A percentile compares a stretch with the other conserved stretches of the same genome.
Evolutionary conservation across 2,888 invertebrate species (phyloP).

Genomic region (Leuctra nigra): DNA sequence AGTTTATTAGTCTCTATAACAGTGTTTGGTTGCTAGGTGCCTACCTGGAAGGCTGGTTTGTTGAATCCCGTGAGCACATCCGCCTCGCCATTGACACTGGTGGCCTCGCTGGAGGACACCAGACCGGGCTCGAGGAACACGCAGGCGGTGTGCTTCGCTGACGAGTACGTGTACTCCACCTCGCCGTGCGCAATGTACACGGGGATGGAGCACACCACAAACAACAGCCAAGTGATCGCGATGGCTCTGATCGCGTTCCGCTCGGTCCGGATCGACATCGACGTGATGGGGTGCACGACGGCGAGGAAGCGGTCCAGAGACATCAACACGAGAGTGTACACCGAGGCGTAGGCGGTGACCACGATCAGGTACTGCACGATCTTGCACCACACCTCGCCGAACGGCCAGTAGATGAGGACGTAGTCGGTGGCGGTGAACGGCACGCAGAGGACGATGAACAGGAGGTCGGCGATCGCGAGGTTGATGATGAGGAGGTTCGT

Average conservation of each 20-base stretch:
- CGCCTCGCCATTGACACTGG: conserved; percentile 19
- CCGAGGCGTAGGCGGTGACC: conserved; percentile 88
- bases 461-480: conserved; percentile 80
- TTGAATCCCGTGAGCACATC: conserved; percentile 32
- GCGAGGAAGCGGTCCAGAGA: conserved; percentile 87
- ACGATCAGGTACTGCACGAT: conserved; percentile 86
- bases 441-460: conserved; percentile 89
- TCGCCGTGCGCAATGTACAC: conserved; percentile 72
- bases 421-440: conserved; percentile 91
- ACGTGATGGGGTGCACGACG: conserved; percentile 86
- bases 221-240: conserved; percentile 71
- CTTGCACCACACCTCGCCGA: conserved; percentile 85
- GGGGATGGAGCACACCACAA: conserved; percentile 70
- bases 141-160: conserved; percentile 59
- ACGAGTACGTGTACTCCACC: conserved; percentile 56
- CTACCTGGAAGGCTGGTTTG: conserved; percentile 36
- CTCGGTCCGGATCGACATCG: conserved; percentile 78
- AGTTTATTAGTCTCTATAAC: too few species aligned
- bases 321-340: conserved; percentile 91
- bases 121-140: conserved; percentile 52
- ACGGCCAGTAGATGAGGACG: conserved; percentile 82
- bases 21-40: too few species aligned
- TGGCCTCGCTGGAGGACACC: conserved; percentile 24
- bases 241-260: conserved; percentile 74
- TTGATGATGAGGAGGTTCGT: conserved; percentile 90